A percentile compares a stretch with the other conserved stretches of the same genome.
Evolutionary conservation across 1,140 invertebrate genomes (phyloP).

Genomic region (Caenorhabditis remanei): DNA sequence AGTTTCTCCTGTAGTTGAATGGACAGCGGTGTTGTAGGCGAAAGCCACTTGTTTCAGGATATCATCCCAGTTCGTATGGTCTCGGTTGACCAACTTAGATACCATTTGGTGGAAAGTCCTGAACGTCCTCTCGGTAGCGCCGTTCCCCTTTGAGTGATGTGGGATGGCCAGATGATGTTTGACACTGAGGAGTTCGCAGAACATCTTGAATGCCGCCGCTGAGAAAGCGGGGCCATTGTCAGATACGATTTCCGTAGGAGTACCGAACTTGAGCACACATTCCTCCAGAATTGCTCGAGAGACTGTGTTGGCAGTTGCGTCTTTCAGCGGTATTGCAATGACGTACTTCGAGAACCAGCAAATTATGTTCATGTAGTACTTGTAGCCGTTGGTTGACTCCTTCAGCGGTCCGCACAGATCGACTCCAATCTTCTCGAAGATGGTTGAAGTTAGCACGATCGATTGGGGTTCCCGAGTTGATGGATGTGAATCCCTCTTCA

Average conservation of each 20-base stretch:
- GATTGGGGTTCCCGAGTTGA: neutral
- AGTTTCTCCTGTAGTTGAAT: too few relatives aligned
- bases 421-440: constrained; percentile 42
- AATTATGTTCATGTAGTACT: constrained; percentile 24
- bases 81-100: constrained; percentile 10
- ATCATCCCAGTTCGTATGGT: constrained; percentile 36
- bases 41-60: neutral
- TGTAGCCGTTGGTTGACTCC: constrained; percentile 7
- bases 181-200: neutral
- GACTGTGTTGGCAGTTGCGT: neutral
- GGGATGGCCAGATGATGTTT: neutral
- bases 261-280: constrained; percentile 1
- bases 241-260: constrained; percentile 11
- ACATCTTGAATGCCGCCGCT: neutral
- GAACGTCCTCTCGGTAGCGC: constrained; percentile 26
- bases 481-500: constrained; percentile 21
- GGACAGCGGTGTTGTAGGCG: constrained; percentile 23
- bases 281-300: constrained; percentile 5
- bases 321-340: neutral
- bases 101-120: neutral
- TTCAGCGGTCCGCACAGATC: constrained; percentile 11
- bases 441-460: neutral
- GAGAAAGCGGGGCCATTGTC: constrained; percentile 29
- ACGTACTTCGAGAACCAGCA: constrained; percentile 54
- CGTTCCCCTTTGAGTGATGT: constrained; percentile 43